Percentiles rank a stretch among this genome's conserved stretches.
These are phyloP conservation scores for Drosophila equinoxialis DNA, from an alignment of 1,140 invertebrate species.

Conservation along the genomic window DNA sequence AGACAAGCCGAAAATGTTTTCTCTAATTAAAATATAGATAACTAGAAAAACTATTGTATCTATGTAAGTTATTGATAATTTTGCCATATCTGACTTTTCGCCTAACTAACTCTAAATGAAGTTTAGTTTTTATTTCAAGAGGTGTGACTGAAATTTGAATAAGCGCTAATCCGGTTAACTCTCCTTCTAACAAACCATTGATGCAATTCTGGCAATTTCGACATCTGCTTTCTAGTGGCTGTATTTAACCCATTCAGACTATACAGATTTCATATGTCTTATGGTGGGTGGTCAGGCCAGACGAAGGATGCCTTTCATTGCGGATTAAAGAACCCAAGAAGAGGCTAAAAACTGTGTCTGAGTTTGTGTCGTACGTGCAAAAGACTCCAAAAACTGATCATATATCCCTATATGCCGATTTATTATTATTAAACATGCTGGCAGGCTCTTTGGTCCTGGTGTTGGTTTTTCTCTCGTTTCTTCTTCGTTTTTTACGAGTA, in stretches of 20 bases:
- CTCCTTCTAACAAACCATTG: too few species aligned
- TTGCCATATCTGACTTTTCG: too few species aligned
- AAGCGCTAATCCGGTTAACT: too few species aligned
- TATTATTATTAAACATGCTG: slow-evolving; percentile 41
- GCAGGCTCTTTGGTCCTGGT: slow-evolving; percentile 15
- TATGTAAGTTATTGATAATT: too few species aligned
- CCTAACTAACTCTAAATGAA: too few species aligned
- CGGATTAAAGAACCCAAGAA: background rate
- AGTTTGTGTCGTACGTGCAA: slow-evolving; percentile 1
- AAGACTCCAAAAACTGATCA: slow-evolving; percentile 12
- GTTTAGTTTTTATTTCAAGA: too few species aligned
- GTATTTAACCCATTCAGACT: background rate
- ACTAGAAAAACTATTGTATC: too few species aligned
- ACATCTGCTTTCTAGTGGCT: too few species aligned
- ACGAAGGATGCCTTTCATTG: background rate
- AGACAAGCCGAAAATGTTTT: too few species aligned
- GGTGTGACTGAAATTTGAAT: too few species aligned
- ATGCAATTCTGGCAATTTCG: too few species aligned
- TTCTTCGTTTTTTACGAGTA: slow-evolving; percentile 58
- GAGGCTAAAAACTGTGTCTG: background rate
- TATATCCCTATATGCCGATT: slow-evolving; percentile 48
- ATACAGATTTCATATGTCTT: background rate
- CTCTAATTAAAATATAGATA: too few species aligned
- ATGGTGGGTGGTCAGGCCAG: background rate
- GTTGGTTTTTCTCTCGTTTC: background rate